Evolutionary conservation across 1,140 invertebrate genomes (phyloP).

Genomic region (Anoplophora glabripennis): DNA sequence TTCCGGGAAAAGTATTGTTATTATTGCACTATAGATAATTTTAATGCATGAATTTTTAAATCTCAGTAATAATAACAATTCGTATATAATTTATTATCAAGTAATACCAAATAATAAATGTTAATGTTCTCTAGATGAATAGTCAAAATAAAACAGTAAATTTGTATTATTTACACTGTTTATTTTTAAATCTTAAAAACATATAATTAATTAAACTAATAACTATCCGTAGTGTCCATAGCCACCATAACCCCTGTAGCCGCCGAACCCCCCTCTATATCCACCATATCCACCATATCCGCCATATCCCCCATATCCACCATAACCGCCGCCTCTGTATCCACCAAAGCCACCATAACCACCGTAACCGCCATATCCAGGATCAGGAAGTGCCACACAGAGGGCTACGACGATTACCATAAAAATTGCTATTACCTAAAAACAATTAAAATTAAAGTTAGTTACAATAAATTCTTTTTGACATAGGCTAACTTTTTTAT

Average conservation of each 20-base stretch:
- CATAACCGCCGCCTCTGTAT: conserved; percentile 5
- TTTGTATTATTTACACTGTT: no score
- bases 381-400: background rate
- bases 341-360: conserved; percentile 12
- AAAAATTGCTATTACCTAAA: background rate
- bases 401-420: background rate
- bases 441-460: background rate
- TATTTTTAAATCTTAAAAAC: background rate
- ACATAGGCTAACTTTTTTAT: background rate
- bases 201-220: background rate
- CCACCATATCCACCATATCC: conserved; percentile 16
- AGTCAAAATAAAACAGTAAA: no score
- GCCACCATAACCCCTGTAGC: background rate
- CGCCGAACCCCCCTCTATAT: background rate
- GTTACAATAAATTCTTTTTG: background rate
- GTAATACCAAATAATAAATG: no score
- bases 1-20: no score
- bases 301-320: conserved; percentile 6
- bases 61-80: no score
- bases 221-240: background rate
- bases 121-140: no score
- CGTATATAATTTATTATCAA: no score
- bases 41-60: no score
- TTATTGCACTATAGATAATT: no score
- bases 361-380: conserved; percentile 10